phyloP scores from a whole-genome alignment of 2,888 invertebrate species.

The Tiphia femorata region DNA sequence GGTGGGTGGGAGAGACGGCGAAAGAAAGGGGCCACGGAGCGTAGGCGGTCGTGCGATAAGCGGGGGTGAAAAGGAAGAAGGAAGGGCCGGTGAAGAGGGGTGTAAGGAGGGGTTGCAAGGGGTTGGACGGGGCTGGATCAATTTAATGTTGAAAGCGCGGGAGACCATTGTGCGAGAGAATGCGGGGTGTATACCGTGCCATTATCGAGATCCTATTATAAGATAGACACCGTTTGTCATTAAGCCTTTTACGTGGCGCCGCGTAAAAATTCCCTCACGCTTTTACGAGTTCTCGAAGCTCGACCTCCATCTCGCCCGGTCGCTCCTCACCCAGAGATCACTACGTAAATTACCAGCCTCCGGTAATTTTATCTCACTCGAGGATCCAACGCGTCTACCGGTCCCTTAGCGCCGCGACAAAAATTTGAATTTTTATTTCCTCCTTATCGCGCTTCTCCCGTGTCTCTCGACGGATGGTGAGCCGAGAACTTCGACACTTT shows the following conservation, averaged over 20 bases:
- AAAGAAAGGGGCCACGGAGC: background rate
- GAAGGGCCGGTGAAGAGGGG: background rate
- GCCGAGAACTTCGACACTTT: no score
- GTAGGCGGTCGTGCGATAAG: background rate
- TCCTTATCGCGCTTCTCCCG: no score
- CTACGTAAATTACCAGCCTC: no score
- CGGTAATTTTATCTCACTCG: no score
- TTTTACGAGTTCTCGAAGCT: background rate
- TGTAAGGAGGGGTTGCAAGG: background rate
- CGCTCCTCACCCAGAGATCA: no score
- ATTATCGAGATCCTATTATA: constrained; percentile 16
- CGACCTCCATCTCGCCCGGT: no score
- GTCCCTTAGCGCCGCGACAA: no score
- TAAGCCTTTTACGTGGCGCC: background rate
- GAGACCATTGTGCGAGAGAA: constrained; percentile 14
- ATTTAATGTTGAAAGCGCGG: constrained; percentile 18
- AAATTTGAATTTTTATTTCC: no score
- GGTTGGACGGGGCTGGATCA: constrained; percentile 7
- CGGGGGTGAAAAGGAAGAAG: background rate
- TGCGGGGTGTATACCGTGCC: constrained; percentile 4
- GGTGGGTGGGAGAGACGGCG: background rate
- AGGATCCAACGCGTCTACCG: no score
- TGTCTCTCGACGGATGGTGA: no score
- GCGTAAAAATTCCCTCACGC: background rate
- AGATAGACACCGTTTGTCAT: constrained; percentile 9